A percentile compares a stretch with the other conserved stretches of the same genome.
Evolutionary conservation across 2,888 invertebrate genomes (phyloP).

Genomic region (Dryocosmus kuriphilus): DNA sequence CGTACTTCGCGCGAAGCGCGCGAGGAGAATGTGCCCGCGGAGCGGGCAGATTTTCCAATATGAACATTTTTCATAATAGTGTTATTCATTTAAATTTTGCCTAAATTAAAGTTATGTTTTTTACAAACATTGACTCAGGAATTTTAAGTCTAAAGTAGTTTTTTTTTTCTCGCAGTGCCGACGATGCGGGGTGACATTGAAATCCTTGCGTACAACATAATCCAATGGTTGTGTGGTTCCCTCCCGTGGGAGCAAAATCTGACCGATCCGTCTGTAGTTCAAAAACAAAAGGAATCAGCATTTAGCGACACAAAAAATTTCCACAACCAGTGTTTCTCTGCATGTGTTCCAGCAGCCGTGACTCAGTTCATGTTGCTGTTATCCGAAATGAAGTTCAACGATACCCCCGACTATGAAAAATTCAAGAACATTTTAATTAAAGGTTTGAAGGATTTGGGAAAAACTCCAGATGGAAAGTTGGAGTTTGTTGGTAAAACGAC

Average conservation of each 20-base stretch:
- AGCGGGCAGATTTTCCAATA: too few species aligned
- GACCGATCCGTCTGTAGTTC: slow-evolving; percentile 81
- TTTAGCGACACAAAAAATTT: slow-evolving; percentile 80
- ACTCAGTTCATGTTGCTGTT: slow-evolving; percentile 83
- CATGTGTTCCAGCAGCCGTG: slow-evolving; percentile 73
- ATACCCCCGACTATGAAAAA: slow-evolving; percentile 86
- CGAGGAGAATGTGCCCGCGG: too few species aligned
- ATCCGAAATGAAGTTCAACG: slow-evolving; percentile 83
- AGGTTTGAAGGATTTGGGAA: slow-evolving; percentile 83
- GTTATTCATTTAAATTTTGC: too few species aligned
- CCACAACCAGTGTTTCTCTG: slow-evolving; percentile 76
- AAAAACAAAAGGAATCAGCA: slow-evolving; percentile 84
- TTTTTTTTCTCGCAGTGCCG: slow-evolving; percentile 79
- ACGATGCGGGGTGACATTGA: slow-evolving; percentile 96
- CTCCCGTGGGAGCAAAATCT: slow-evolving; percentile 91
- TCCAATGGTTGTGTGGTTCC: slow-evolving; percentile 92
- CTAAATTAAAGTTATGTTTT: too few species aligned
- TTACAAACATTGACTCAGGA: too few species aligned
- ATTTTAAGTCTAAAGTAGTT: neutral
- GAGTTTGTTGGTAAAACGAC: slow-evolving; percentile 77
- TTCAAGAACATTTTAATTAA: slow-evolving; percentile 83
- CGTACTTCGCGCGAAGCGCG: too few species aligned
- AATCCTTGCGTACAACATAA: slow-evolving; percentile 94
- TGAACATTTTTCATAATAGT: too few species aligned
- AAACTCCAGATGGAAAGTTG: slow-evolving; percentile 81